Evolutionary conservation across 2,113 vertebrate species (phyloP).

Genomic region (Toxostoma redivivum): DNA sequence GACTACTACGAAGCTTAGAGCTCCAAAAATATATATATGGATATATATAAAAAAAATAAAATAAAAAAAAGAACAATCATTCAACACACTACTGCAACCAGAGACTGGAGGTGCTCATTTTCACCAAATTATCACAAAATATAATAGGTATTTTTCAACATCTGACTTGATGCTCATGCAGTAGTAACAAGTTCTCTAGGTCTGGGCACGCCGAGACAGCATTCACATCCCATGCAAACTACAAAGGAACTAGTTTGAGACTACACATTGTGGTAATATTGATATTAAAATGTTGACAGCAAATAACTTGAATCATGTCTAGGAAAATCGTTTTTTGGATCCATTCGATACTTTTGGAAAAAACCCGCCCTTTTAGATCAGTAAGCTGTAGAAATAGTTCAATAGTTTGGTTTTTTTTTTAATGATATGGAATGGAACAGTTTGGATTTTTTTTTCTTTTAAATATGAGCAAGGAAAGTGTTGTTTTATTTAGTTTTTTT

Average conservation of each 20-base stretch:
- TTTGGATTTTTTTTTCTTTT: slow-evolving; percentile 4
- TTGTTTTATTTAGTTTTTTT: not conserved
- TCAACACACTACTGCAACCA: slow-evolving; percentile 79
- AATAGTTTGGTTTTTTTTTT: not conserved
- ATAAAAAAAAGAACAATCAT: slow-evolving; percentile 69
- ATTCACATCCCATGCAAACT: slow-evolving; percentile 91
- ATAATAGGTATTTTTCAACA: slow-evolving; percentile 72
- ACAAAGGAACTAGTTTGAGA: slow-evolving; percentile 83
- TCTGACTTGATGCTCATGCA: slow-evolving; percentile 82
- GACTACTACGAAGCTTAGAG: slow-evolving; percentile 82
- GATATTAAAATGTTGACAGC: slow-evolving; percentile 79
- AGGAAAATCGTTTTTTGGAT: slow-evolving; percentile 72
- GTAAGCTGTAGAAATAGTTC: slow-evolving; percentile 31
- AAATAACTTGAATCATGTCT: slow-evolving; percentile 71
- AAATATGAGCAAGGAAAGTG: slow-evolving; percentile 3
- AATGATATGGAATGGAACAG: slow-evolving; percentile 59
- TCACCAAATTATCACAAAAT: slow-evolving; percentile 78
- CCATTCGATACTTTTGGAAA: slow-evolving; percentile 67
- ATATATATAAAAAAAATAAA: slow-evolving; percentile 21
- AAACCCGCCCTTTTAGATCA: slow-evolving; percentile 23
- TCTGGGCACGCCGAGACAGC: slow-evolving; percentile 81
- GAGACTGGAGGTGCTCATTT: slow-evolving; percentile 72
- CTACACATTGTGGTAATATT: slow-evolving; percentile 82
- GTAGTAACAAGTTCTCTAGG: slow-evolving; percentile 74
- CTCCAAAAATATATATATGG: slow-evolving; percentile 77